phyloP scores from a whole-genome alignment of 2,797 vertebrate genomes.

The Pseudomugil tenellus region DNA sequence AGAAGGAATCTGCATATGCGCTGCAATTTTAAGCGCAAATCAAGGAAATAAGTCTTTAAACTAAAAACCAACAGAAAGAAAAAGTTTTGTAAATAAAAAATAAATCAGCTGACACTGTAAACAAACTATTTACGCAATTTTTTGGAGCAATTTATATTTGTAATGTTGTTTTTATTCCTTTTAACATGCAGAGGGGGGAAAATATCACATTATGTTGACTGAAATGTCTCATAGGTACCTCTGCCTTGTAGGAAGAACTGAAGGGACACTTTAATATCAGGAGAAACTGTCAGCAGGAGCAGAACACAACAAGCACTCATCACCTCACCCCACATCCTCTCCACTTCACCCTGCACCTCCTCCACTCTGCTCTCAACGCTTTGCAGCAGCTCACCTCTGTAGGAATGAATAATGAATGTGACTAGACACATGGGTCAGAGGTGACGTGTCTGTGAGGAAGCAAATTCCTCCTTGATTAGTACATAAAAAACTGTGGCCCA shows the following conservation, averaged over 20 bases:
- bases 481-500: conserved; percentile 82
- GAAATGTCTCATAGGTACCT: conserved; percentile 51
- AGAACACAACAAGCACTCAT: conserved; percentile 54
- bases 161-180: neutral
- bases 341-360: conserved; percentile 53
- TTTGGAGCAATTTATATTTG: neutral
- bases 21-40: neutral
- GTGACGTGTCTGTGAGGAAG: conserved; percentile 84
- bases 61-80: neutral
- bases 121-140: neutral
- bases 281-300: conserved; percentile 68
- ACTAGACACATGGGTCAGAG: conserved; percentile 82
- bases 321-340: conserved; percentile 49
- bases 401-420: conserved; percentile 86
- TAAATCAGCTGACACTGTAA: neutral
- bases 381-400: conserved; percentile 76
- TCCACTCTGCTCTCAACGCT: conserved; percentile 64
- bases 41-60: neutral
- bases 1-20: too few relatives aligned
- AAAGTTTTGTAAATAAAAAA: conserved; percentile 8
- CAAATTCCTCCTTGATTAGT: conserved; percentile 87
- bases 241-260: conserved; percentile 47
- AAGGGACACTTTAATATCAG: conserved; percentile 55
- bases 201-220: conserved; percentile 42
- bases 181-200: conserved; percentile 13